Evolutionary conservation across 2,113 vertebrate genomes (phyloP).

Genomic region (Centropristis striata): DNA sequence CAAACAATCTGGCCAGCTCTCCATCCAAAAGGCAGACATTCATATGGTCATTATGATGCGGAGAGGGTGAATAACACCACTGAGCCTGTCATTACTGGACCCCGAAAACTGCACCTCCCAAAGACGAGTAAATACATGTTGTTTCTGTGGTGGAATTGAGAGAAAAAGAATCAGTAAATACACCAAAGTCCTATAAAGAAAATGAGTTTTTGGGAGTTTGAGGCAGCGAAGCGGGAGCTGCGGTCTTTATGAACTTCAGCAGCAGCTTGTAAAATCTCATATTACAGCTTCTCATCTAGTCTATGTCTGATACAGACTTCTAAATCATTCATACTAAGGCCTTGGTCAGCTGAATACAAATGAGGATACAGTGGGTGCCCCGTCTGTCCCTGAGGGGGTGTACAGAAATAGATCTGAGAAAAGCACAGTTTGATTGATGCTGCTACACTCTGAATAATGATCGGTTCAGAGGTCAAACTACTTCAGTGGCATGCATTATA

Average conservation of each 20-base stretch:
- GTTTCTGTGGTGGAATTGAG: slow-evolving; percentile 89
- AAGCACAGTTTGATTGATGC: slow-evolving; percentile 91
- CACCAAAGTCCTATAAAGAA: slow-evolving; percentile 93
- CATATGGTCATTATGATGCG: slow-evolving; percentile 90
- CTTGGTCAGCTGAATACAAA: slow-evolving; percentile 84
- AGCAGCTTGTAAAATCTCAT: slow-evolving; percentile 54
- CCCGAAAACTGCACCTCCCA: slow-evolving; percentile 84
- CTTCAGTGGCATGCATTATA: slow-evolving; percentile 93
- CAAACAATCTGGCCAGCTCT: slow-evolving; percentile 94
- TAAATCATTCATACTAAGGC: slow-evolving; percentile 82
- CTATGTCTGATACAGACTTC: slow-evolving; percentile 70
- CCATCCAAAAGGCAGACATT: slow-evolving; percentile 93
- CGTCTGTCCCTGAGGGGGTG: slow-evolving; percentile 69
- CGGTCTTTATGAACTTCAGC: slow-evolving; percentile 64
- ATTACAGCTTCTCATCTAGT: slow-evolving; percentile 43
- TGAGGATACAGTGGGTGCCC: slow-evolving; percentile 83
- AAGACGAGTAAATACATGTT: slow-evolving; percentile 94
- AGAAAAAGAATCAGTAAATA: slow-evolving; percentile 93
- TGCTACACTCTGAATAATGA: slow-evolving; percentile 95
- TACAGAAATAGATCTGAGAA: slow-evolving; percentile 77
- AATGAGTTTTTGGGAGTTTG: slow-evolving; percentile 78
- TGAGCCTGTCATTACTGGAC: slow-evolving; percentile 88
- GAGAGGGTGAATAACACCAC: slow-evolving; percentile 73
- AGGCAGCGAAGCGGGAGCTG: slow-evolving; percentile 28
- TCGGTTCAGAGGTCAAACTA: slow-evolving; percentile 95